These are phyloP conservation scores for Acanthaster planci DNA, from an alignment of 35 echinoderm and acorn worm species.

Conservation along the genomic window DNA sequence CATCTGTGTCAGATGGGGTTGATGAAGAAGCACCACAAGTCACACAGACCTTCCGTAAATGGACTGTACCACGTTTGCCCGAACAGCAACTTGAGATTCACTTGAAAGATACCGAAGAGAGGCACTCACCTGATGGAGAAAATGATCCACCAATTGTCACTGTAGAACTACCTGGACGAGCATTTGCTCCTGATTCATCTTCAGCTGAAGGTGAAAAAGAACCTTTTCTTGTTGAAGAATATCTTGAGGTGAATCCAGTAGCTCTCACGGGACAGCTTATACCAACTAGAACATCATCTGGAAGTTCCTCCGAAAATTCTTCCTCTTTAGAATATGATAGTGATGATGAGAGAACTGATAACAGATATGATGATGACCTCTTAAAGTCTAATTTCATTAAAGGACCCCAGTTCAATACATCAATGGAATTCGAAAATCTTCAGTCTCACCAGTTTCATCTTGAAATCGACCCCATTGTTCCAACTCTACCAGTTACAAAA, in stretches of 20 bases:
- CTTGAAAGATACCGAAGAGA: background rate
- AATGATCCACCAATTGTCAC: no score
- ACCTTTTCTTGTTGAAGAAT: background rate
- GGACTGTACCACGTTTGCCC: background rate
- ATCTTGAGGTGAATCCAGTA: background rate
- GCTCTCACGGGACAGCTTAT: no score
- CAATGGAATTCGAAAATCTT: background rate
- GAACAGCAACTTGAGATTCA: conserved; percentile 26
- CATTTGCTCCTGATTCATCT: background rate
- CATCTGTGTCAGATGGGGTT: conserved; percentile 15
- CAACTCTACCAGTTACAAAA: conserved; percentile 12
- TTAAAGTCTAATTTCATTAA: background rate
- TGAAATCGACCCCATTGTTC: background rate
- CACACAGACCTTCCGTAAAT: background rate
- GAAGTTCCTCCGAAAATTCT: background rate
- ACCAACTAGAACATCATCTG: background rate
- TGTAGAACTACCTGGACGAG: no score
- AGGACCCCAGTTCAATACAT: no score
- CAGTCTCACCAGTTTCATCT: background rate
- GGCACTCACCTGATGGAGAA: background rate
- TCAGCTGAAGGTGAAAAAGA: background rate
- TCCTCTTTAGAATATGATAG: conserved; percentile 8
- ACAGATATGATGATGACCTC: background rate
- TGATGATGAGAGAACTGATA: conserved; percentile 44
- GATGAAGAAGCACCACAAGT: conserved; percentile 21